These are phyloP conservation scores for Eupeodes luniger DNA, from an alignment of 2,888 invertebrate genomes.

Conservation along the genomic window DNA sequence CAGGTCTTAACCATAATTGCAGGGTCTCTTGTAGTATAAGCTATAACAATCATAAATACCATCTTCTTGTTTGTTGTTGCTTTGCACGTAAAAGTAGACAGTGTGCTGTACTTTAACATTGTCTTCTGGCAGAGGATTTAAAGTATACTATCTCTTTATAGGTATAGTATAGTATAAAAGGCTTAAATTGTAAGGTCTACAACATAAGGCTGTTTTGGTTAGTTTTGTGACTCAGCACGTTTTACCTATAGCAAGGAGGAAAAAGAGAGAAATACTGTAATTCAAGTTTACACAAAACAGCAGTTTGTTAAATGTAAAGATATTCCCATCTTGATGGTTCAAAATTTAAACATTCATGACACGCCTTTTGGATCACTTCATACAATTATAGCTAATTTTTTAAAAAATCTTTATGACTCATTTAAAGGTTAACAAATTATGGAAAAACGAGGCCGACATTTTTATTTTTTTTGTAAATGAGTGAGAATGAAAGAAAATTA, in stretches of 20 bases:
- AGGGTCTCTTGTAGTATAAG: conserved; percentile 3
- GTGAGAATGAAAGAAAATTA: no score
- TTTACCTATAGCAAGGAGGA: not conserved
- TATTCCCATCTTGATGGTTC: conserved; percentile 8
- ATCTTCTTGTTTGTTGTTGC: conserved; percentile 20
- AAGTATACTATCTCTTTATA: not conserved
- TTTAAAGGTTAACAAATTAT: not conserved
- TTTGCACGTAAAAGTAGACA: conserved; percentile 5
- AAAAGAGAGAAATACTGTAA: not conserved
- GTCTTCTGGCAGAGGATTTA: not conserved
- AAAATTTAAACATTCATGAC: conserved; percentile 38
- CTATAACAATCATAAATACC: conserved; percentile 32
- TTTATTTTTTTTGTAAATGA: no score
- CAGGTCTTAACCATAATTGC: conserved; percentile 45
- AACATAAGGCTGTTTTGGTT: conserved; percentile 14
- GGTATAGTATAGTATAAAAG: not conserved
- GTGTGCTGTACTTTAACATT: not conserved
- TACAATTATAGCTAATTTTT: conserved; percentile 1
- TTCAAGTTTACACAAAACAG: conserved; percentile 33
- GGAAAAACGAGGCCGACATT: no score
- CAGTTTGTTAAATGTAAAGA: conserved; percentile 18
- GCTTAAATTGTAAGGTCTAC: conserved; percentile 21
- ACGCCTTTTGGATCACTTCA: conserved; percentile 18
- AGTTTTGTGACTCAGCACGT: conserved; percentile 10
- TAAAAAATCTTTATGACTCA: conserved; percentile 47